Conservation (phyloP, 2,113 vertebrate species). For the Carassius carassius region DNA sequence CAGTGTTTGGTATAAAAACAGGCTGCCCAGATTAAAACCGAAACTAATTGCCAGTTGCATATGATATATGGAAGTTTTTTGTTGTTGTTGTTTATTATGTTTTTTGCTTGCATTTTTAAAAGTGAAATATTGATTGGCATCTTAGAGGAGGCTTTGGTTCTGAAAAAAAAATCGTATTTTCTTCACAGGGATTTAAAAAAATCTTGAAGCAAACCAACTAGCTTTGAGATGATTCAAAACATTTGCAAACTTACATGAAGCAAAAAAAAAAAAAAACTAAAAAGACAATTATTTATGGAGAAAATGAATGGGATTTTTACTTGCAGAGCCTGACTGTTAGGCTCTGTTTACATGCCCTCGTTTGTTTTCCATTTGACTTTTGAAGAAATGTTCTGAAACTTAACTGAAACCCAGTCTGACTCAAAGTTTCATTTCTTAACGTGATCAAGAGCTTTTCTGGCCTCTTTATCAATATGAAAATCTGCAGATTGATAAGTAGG, state of each 20-base stretch:
- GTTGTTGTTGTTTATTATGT: not conserved
- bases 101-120: not conserved
- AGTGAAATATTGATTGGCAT: not conserved
- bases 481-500: conserved; percentile 47
- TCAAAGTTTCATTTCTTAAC: conserved; percentile 12
- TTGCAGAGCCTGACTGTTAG: not conserved
- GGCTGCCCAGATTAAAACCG: not conserved
- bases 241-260: not conserved
- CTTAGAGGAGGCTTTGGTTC: not conserved
- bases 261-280: not conserved
- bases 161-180: not conserved
- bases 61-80: not conserved
- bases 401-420: not conserved
- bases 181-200: not conserved
- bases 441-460: not conserved
- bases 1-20: not conserved
- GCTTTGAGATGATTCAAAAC: not conserved
- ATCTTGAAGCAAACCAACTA: not conserved
- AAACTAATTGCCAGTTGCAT: not conserved
- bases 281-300: not conserved
- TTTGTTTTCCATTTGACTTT: conserved; percentile 1
- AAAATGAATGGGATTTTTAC: not conserved
- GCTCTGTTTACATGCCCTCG: not conserved
- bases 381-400: not conserved
- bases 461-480: conserved; percentile 10